Evolutionary conservation across 2,113 vertebrate species (phyloP), one percentile per base, ranked within the genome.

Genomic region (Nibea coibor): DNA sequence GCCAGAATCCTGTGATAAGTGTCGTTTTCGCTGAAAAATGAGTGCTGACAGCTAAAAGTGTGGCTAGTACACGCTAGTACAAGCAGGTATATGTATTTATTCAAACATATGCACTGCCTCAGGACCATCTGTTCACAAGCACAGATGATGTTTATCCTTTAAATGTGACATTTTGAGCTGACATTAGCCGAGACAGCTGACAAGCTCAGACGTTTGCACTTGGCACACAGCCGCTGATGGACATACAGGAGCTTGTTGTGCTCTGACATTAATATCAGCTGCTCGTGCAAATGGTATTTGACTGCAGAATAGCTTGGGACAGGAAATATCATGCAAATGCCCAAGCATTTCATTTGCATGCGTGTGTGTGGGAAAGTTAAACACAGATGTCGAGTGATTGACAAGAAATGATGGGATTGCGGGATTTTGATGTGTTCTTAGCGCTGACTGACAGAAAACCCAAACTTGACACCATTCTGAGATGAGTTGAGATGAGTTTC

Each of bases 111-210:
- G 56, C 12, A 22, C 35, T 19, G 61, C 53, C 47, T 62, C 15
- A 62, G 11, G 35, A 68, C 28, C 48, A 26, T 80, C 48, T 75
- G 69, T 16, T 78, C 24, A 43, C 0, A 74, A 39, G 22, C 19
- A 0, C 56, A 59, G 61, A 57, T 10, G 24, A 65, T 75, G 75
- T 88, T 88, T 65, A 61, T 64, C 61, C 16, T 72, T 15, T 65
- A 20, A 22, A 56, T 59, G 77, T 53, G 68, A 74, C 66, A 62
- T 75, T 63, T 24, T 16, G 35, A 65, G 80, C 62, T 53, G 72
- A 76, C 74, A 45, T 35, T 53, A 39, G 43, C 67, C 10, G 45
- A 76, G 51, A 50, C 61, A 72, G 71, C 50, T 22, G 79, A 72
- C 17, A 15, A 68, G 20, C 22, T 81, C 61, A 64, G 54, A 35